phyloP scores from a whole-genome alignment of 2,113 vertebrate species.

The Myxocyprinus asiaticus region DNA sequence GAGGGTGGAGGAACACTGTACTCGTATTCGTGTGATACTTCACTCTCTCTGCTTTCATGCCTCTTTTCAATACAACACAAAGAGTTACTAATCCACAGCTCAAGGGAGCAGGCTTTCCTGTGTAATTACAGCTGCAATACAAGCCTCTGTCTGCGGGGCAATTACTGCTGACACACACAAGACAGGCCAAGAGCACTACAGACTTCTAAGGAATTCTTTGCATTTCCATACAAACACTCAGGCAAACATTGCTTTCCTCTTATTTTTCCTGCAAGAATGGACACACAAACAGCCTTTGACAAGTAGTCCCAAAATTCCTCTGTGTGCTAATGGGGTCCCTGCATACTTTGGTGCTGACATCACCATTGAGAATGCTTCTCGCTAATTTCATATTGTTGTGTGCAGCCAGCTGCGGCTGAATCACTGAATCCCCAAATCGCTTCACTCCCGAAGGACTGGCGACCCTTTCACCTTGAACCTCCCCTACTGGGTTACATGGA shows the following conservation, averaged over 20 bases:
- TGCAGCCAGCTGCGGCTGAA: conserved; percentile 78
- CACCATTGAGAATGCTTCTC: conserved; percentile 81
- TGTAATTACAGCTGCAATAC: conserved; percentile 63
- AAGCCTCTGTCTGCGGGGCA: conserved; percentile 56
- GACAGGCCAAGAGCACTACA: conserved; percentile 39
- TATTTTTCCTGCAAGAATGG: conserved; percentile 9
- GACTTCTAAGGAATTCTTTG: conserved; percentile 57
- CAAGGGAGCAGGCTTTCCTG: conserved; percentile 58
- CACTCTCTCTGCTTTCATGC: conserved; percentile 37
- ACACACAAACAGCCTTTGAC: conserved; percentile 76
- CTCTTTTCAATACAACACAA: conserved; percentile 54
- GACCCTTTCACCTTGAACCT: conserved; percentile 55
- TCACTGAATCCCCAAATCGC: conserved; percentile 70
- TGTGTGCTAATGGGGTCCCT: conserved; percentile 84
- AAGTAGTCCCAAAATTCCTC: conserved; percentile 86
- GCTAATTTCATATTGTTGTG: conserved; percentile 78
- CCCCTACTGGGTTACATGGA: conserved; percentile 9
- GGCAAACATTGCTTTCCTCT: conserved; percentile 31
- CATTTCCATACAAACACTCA: conserved; percentile 27
- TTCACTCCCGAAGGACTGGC: conserved; percentile 46
- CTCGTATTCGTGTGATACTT: conserved; percentile 53
- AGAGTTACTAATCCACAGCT: conserved; percentile 59
- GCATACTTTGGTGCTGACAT: conserved; percentile 88
- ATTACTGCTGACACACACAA: conserved; percentile 50
- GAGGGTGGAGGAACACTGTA: conserved; percentile 17